A percentile compares a stretch with the other conserved stretches of the same genome.
Conservation (phyloP, 2,113 vertebrate species). For the Ceyx cyanopectus region DNA sequence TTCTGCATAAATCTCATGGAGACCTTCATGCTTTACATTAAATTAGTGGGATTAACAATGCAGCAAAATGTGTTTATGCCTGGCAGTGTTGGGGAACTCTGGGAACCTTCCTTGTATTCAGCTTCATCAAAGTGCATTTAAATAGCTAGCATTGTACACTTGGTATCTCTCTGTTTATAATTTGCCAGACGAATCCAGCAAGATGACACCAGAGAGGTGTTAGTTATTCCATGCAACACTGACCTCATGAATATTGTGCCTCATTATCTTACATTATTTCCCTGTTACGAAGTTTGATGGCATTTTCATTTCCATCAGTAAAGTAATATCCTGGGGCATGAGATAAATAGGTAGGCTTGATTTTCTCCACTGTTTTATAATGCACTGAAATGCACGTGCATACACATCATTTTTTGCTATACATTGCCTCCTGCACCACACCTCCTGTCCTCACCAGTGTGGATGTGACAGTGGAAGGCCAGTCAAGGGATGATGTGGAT, state of each 20-base stretch:
- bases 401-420: neutral
- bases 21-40: neutral
- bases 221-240: conserved; percentile 39
- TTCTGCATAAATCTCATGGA: neutral
- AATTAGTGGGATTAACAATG: conserved; percentile 44
- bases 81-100: neutral
- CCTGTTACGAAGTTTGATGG: neutral
- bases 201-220: conserved; percentile 11
- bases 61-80: conserved; percentile 10
- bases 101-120: neutral
- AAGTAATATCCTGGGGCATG: conserved; percentile 23
- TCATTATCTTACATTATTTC: conserved; percentile 41
- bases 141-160: neutral
- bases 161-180: neutral
- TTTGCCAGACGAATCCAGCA: conserved; percentile 7
- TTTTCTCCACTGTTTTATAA: neutral
- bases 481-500: neutral
- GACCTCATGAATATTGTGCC: conserved; percentile 23
- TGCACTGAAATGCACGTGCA: neutral
- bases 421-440: neutral
- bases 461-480: neutral
- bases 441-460: neutral
- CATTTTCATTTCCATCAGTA: conserved; percentile 14
- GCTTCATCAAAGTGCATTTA: conserved; percentile 15
- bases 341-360: neutral